These are phyloP conservation scores for Torymus aiolomorphi DNA, from an alignment of 2,888 invertebrate species.

Conservation along the genomic window DNA sequence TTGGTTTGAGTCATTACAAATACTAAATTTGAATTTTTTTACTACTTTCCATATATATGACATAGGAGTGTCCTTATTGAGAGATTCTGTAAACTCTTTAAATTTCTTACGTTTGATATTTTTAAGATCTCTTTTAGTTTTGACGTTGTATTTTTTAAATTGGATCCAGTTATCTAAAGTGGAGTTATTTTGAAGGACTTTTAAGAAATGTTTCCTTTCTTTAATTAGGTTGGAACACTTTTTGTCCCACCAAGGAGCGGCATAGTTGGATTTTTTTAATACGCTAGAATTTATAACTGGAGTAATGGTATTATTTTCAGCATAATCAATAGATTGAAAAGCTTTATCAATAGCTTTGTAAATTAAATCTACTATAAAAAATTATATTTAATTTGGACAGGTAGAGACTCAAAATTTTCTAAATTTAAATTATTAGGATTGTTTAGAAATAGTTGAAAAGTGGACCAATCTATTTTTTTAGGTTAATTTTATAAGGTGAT, in stretches of 20 bases:
- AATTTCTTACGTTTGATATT: not conserved
- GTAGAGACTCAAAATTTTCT: not conserved
- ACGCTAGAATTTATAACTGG: too few species aligned
- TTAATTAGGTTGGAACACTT: not conserved
- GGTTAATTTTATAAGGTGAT: not conserved
- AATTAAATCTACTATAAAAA: not conserved
- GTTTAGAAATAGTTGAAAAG: not conserved
- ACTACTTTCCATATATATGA: not conserved
- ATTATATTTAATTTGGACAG: not conserved
- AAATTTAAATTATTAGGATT: not conserved
- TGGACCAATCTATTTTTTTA: not conserved
- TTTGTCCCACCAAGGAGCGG: not conserved
- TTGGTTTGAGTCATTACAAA: not conserved
- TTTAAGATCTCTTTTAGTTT: not conserved
- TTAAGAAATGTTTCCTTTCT: not conserved
- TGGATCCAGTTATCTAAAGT: not conserved
- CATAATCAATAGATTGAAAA: not conserved
- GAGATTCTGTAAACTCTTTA: not conserved
- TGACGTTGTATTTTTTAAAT: not conserved
- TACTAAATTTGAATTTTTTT: not conserved
- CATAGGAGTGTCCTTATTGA: not conserved
- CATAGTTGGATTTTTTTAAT: not conserved
- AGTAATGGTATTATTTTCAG: not conserved
- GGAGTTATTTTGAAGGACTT: not conserved
- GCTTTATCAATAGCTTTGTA: not conserved